Conservation (phyloP, 2,797 vertebrate species). For the Alauda arvensis region DNA sequence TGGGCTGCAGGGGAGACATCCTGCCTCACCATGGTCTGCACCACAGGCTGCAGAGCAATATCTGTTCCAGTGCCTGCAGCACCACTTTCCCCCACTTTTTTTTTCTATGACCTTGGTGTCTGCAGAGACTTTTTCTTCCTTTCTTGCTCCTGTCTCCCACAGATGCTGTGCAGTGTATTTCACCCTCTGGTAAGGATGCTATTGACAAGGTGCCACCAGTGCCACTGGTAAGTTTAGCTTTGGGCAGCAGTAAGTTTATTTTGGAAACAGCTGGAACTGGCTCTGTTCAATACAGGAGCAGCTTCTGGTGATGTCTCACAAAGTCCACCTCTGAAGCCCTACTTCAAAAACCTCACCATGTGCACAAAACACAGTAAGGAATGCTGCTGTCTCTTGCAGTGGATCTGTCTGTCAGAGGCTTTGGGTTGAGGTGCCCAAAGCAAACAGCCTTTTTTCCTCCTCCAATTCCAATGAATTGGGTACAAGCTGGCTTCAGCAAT, state of each 20-base stretch:
- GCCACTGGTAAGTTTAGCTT: background rate
- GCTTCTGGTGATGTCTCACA: background rate
- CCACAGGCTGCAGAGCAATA: background rate
- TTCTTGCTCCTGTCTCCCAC: background rate
- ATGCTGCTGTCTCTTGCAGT: background rate
- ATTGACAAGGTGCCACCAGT: too few relatives aligned
- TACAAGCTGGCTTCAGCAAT: slow-evolving; percentile 31
- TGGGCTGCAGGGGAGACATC: too few relatives aligned
- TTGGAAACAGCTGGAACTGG: background rate
- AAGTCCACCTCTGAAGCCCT: background rate
- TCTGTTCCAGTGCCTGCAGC: background rate
- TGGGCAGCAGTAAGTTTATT: background rate
- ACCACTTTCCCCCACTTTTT: rapidly evolving
- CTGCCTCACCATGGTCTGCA: background rate
- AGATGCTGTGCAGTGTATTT: background rate
- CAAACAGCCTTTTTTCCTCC: background rate
- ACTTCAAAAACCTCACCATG: background rate
- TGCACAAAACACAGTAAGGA: background rate
- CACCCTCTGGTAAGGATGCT: background rate
- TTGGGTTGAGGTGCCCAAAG: background rate
- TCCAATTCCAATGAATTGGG: background rate
- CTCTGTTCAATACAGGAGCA: background rate
- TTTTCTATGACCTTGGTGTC: background rate
- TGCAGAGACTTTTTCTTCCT: background rate
- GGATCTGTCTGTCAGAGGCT: background rate